Base-by-base conservation (phyloP, 2,113 vertebrate genomes). In the Physeter macrocephalus region DNA sequence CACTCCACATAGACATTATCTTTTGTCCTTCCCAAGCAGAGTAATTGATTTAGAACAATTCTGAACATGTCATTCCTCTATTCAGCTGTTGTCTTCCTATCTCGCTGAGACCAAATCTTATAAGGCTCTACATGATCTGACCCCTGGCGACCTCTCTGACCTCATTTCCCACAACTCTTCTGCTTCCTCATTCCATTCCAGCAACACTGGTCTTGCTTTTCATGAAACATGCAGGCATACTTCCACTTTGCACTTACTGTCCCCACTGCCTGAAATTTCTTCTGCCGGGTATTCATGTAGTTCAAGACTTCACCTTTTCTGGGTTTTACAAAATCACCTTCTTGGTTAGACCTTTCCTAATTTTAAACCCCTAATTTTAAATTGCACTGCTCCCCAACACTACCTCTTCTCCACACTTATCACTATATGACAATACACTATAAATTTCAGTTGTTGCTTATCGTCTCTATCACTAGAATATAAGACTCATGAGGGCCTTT, bases 1-100 rank as follows among this genome's bases (percentile, higher is more conserved):
- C 23, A 43, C 0, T 23, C 11, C 27, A 52, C 17, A 67, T 6
- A 6, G 0, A 41, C 2, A 57, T 20, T 29, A 36, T 2, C 61
- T 61, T 59, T 18, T 10, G 23, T 29, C 61, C 34, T 43, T 49
- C 21, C 54, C 27, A 74, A 46, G 29, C 31, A 67, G 0, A 27
- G 36, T 0, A 23, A 34, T 3, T 9, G 10, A 49, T 54, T 77
- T 6, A 64, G 4, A 71, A 36, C 18, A 93, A 21, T 1, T 72
- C 11, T 64, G 27, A 75, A 17, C 5, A 11, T 39, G 46, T 39
- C 18, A 15, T 12, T 61, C 43, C 59, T 59, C 36, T 49, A 11
- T 13, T 67, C 31, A 71, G 34, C 21, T 72, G 17, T 39, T 8
- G 3, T 86, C 77, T 78, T 57, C 52, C 62, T 74, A 5, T 75